Base-by-base conservation (phyloP, 1,140 invertebrate species). In the Diorhabda carinulata region DNA sequence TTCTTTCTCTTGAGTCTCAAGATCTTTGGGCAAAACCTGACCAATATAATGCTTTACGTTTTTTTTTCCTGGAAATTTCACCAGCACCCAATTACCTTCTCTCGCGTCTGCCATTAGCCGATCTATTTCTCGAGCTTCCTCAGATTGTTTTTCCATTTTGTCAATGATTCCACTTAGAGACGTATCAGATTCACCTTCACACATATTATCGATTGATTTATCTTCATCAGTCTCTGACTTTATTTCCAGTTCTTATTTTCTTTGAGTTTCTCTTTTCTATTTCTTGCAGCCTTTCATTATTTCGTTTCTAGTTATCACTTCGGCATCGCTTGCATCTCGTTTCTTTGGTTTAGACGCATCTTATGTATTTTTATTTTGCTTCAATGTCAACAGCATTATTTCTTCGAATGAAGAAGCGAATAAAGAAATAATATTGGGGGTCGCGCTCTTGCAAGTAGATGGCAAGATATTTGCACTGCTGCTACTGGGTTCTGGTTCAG, bases 31-130 rank as follows among this genome's bases (percentile, higher is more conserved):
- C 25, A 25, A 25, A 25, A 64, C 52, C 52, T 64, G 62, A 45
- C 62, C 62, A 43, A 64, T 45, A 45, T 64, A 64, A 64, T 64
- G 62, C 62, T 64, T 52, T n/a, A 64, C 52, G 62, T 41, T 60
- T 60, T 60, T 60, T 60, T 60, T 60, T 25, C 25, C 2, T 60
- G 58, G 25, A 60, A 60, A 60, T 60, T 56, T 56, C 64, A 43
- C 40, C n/a, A 66, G 43, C 41, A 56, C 52, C 52, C 64, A 44
- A 64, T 64, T 45, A 64, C 52, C 62, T 47, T 47, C 52, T 47
- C 52, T 44, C 62, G 52, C 41, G 62, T 64, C 62, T 25, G 25
- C 25, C 25, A 25, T 25, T 25, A 25, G 25, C 25, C 25, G 25
- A 25, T 25, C 25, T 25, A 25, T 25, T 25, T 25, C 25, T 25